phyloP scores from a whole-genome alignment of 2,888 invertebrate species.

The Tetragnatha montana region DNA sequence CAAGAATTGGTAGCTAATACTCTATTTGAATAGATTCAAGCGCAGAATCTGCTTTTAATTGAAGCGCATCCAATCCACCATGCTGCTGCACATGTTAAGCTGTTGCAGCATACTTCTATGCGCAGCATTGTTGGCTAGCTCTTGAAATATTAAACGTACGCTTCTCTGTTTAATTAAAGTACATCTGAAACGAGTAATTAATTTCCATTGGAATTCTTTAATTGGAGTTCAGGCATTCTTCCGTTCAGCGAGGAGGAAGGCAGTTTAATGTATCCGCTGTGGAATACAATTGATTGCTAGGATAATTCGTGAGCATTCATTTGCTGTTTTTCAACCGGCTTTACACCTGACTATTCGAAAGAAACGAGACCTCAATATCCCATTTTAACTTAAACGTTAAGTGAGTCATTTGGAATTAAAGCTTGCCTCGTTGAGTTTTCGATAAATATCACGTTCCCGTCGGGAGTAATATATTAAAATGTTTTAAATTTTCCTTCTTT shows the following conservation, averaged over 20 bases:
- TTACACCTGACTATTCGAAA: neutral
- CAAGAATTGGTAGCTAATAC: conserved; percentile 13
- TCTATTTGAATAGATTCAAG: conserved; percentile 10
- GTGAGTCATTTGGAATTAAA: neutral
- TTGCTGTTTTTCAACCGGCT: neutral
- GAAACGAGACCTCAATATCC: neutral
- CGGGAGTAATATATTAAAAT: neutral
- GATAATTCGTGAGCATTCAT: conserved; percentile 8
- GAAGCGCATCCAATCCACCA: neutral
- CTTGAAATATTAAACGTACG: conserved; percentile 36
- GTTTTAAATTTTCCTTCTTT: neutral
- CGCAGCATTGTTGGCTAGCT: neutral
- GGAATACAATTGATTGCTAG: conserved; percentile 20
- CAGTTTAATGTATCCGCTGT: conserved; percentile 17
- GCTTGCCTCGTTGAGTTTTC: neutral
- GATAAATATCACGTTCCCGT: neutral
- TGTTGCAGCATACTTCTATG: neutral
- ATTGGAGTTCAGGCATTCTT: conserved; percentile 33
- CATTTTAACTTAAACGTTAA: neutral
- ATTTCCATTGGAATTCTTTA: conserved; percentile 49
- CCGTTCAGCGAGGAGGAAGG: neutral
- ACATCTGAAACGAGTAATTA: conserved; percentile 33
- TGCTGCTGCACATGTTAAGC: neutral
- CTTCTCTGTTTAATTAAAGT: conserved; percentile 40
- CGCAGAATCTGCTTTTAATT: conserved; percentile 18